Evolutionary conservation across 2,888 invertebrate species (phyloP), one percentile per base, ranked within the genome.

Genomic region (Ichneumoninae sp.): DNA sequence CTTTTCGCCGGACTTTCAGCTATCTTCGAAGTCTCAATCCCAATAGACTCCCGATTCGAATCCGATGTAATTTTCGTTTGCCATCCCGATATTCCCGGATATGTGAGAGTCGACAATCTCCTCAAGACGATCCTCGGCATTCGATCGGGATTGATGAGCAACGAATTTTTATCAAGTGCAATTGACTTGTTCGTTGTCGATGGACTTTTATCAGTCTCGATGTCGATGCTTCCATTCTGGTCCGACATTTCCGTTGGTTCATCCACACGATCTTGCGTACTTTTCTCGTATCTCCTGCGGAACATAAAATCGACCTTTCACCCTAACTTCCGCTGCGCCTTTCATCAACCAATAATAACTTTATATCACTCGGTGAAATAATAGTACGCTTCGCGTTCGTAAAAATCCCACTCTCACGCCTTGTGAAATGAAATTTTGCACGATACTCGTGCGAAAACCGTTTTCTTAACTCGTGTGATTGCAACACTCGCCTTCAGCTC

Each of bases 91-190:
- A 82, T 82, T 65, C 83, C 86, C 7, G 90, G 87, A 86, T 89
- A 89, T 47, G 88, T 89, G 16, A 90, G 86, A n/a, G 86, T 68
- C 4, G 92, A 89, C 8, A 92, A 50, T 88, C 90, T 88, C 1
- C 89, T 86, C 0, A 92, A 82, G 52, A 90, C 84, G 69, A 93
- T 87, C 83, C 79, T 88, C 5, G 91, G 91, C 16, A 82, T 52
- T 57, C 80, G 75, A 47, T 72, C 72, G n/a, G 68, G 57, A 71
- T 77, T 40, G 7, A 85, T 60, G 3, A 86, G 44, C 30, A 60
- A 5, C 19, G 78, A 80, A 30, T 68, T 68, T 69, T 36, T 62
- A 22, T 72, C 66, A 7, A 62, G n/a, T 4, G 33, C 70, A 44
- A 30, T 65, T 50, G n/a, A 8, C 52, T 50, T 72, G 65, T 40